These are phyloP conservation scores for Aspiorhynchus laticeps DNA, from an alignment of 2,113 vertebrate species.

Conservation along the genomic window DNA sequence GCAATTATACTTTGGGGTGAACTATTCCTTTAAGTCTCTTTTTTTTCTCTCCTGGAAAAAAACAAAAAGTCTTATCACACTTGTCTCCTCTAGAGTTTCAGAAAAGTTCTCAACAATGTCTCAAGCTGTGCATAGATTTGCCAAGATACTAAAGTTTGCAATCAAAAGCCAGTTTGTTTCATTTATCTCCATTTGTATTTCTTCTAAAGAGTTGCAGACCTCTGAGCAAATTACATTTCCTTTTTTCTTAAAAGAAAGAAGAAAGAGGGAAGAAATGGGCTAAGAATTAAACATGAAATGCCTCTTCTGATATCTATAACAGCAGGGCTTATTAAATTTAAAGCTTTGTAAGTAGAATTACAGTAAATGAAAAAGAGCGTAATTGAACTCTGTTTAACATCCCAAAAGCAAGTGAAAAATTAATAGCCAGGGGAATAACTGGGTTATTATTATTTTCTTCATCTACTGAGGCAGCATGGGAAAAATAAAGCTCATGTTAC, in stretches of 20 bases:
- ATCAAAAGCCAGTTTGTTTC: not conserved
- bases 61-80: not conserved
- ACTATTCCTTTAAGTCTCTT: not conserved
- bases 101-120: not conserved
- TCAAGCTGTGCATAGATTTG: not conserved
- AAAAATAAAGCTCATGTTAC: not conserved
- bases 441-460: not conserved
- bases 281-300: not conserved
- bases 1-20: not conserved
- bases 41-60: not conserved
- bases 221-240: not conserved
- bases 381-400: not conserved
- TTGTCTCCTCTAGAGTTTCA: not conserved
- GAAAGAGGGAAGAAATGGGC: not conserved
- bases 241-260: not conserved
- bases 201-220: not conserved
- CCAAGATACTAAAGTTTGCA: not conserved
- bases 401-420: not conserved
- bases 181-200: not conserved
- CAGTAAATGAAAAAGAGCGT: not conserved
- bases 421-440: not conserved
- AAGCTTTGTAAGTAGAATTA: not conserved
- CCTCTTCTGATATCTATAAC: not conserved
- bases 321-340: not conserved
- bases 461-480: not conserved